Percentiles rank a stretch among this genome's conserved stretches.
These are phyloP conservation scores for Ia io DNA, from an alignment of 2,113 vertebrate genomes.

Conservation along the genomic window DNA sequence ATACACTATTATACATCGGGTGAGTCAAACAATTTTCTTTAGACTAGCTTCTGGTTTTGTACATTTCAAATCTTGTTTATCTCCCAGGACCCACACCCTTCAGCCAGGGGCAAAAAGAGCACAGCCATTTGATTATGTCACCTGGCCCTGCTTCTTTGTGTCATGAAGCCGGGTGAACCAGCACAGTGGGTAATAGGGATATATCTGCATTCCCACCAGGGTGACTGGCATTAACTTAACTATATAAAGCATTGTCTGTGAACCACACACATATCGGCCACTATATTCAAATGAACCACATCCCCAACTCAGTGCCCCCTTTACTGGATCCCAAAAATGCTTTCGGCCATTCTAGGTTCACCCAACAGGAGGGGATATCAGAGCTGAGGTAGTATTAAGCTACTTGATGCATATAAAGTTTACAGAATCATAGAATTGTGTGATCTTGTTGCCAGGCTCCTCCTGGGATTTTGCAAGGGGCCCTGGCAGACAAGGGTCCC, in stretches of 20 bases:
- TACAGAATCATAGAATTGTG: neutral
- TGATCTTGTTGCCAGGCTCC: neutral
- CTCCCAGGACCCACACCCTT: neutral
- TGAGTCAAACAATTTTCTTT: neutral
- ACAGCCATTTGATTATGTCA: neutral
- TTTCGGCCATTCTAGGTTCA: neutral
- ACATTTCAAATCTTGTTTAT: neutral
- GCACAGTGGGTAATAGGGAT: neutral
- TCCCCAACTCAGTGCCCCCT: neutral
- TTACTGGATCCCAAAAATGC: neutral
- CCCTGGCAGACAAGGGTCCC: neutral
- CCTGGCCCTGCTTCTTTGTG: neutral
- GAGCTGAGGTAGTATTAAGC: neutral
- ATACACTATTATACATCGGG: neutral
- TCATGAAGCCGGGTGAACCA: neutral
- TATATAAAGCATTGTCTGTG: neutral
- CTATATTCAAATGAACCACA: neutral
- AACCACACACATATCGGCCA: neutral
- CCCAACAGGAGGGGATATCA: neutral
- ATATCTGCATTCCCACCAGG: neutral
- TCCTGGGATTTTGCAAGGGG: neutral
- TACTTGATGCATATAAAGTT: neutral
- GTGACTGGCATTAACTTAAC: neutral
- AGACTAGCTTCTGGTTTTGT: neutral
- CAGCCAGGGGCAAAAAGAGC: neutral